Percentiles rank a stretch among this genome's conserved stretches.
Evolutionary conservation across 2,888 invertebrate species (phyloP).

Genomic region (Hipparchia semele): DNA sequence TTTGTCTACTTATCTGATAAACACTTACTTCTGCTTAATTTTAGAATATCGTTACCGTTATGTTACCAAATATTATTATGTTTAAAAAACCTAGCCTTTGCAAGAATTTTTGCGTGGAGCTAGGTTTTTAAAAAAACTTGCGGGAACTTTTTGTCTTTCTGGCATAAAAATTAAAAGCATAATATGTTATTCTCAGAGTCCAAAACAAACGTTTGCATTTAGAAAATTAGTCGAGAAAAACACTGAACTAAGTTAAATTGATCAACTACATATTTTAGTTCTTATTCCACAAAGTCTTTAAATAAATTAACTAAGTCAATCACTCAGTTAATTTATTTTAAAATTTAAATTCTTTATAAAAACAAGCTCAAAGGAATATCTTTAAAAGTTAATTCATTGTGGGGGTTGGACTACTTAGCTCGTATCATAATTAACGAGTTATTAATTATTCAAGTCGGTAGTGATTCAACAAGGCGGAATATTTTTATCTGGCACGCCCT

Average conservation of each 20-base stretch:
- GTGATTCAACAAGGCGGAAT: constrained; percentile 76
- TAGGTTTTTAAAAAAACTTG: too few species aligned
- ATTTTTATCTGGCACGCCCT: constrained; percentile 67
- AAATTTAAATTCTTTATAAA: background rate
- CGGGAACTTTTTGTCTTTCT: too few species aligned
- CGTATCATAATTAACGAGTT: constrained; percentile 78
- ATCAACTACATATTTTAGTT: background rate
- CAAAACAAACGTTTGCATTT: too few species aligned
- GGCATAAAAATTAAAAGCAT: too few species aligned
- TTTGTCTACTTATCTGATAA: too few species aligned
- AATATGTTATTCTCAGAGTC: too few species aligned
- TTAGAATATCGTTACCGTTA: too few species aligned
- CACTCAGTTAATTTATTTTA: background rate
- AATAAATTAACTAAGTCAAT: background rate
- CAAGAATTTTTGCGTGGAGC: too few species aligned
- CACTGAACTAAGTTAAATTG: background rate
- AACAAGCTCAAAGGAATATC: background rate
- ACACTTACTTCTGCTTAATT: too few species aligned
- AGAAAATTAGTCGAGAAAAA: too few species aligned
- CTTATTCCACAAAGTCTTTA: background rate
- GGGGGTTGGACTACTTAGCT: constrained; percentile 68
- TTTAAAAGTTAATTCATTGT: constrained; percentile 51
- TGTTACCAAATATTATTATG: too few species aligned
- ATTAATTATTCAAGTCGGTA: constrained; percentile 74
- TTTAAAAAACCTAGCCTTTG: too few species aligned